Base-by-base conservation (phyloP, 2,113 vertebrate species). In the Coptodon bakossiorum region DNA sequence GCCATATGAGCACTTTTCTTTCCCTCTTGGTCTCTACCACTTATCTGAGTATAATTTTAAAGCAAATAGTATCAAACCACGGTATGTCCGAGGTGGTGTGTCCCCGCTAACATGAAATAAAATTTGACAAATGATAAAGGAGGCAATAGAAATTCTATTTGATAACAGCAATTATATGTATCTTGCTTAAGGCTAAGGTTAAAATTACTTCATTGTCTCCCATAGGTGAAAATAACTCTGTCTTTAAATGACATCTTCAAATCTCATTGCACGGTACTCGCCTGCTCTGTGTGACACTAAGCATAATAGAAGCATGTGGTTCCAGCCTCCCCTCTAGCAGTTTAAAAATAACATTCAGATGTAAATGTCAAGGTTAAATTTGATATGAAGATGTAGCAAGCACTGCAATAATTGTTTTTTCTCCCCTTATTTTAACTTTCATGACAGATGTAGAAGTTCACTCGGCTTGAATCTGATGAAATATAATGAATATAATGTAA, bases 291-390 rank as follows among this genome's bases (percentile, higher is more conserved):
- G 22, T 66, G 71, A 86, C 45, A 59, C 68, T 63, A 50, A 83
- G 66, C 27, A 57, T 81, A 63, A 89, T 14, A 19, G 34, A n/a
- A 87, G n/a, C 45, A 68, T 68, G 50, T 5, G 11, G 22, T 29
- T 84, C 71, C 56, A 87, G 71, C 66, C 48, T 24, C 22, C n/a
- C 56, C 27, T 68, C 80, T 68, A 88, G 80, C 36, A 63, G 73
- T 36, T 81, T 82, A 73, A 85, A 90, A 92, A 91, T 34, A 87
- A 85, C 34, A 85, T 76, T 59, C 53, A 63, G 61, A 89, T 90
- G 82, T 82, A 91, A 88, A 92, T 86, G 76, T 85, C 88, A 91
- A 87, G 84, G 82, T 88, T 85, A 78, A 57, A 88, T 93, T 88
- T 88, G 88, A 91, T 61, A 82, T 80, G 36, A 87, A 73, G 80